These are phyloP conservation scores for Anarrhichthys ocellatus DNA, from an alignment of 2,113 vertebrate genomes.

Conservation along the genomic window DNA sequence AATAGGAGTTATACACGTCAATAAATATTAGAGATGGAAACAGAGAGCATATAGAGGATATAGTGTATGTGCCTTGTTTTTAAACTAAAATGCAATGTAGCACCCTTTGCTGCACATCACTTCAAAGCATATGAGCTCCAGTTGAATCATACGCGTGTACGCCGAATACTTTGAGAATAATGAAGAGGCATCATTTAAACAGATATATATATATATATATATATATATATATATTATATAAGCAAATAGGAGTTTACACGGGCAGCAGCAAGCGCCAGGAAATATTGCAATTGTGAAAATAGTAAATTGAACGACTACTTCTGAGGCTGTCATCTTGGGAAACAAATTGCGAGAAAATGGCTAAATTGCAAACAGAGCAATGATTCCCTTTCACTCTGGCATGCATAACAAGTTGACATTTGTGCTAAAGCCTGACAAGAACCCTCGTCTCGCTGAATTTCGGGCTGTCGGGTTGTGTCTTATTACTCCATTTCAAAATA, in stretches of 20 bases:
- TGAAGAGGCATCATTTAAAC: not conserved
- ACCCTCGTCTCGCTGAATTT: not conserved
- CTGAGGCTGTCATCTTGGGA: not conserved
- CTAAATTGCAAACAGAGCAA: not conserved
- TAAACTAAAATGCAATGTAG: not conserved
- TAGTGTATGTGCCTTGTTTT: not conserved
- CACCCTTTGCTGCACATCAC: not conserved
- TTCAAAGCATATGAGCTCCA: not conserved
- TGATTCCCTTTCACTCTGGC: not conserved
- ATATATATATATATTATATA: not conserved
- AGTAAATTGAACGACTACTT: not conserved
- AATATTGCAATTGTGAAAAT: not conserved
- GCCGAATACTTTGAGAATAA: not conserved
- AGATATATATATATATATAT: not conserved
- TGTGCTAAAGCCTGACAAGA: constrained; percentile 5
- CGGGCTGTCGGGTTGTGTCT: not conserved
- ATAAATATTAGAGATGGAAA: not conserved
- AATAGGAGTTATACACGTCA: not conserved
- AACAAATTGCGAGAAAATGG: constrained; percentile 6
- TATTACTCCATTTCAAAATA: constrained; percentile 1
- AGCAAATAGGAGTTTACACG: not conserved
- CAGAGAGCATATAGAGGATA: not conserved
- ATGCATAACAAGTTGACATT: constrained; percentile 7
- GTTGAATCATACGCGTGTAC: not conserved
- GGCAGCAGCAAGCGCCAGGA: not conserved